Evolutionary conservation across 1,140 invertebrate genomes (phyloP), one percentile per base, ranked within the genome.

Genomic region (Orius insidiosus): DNA sequence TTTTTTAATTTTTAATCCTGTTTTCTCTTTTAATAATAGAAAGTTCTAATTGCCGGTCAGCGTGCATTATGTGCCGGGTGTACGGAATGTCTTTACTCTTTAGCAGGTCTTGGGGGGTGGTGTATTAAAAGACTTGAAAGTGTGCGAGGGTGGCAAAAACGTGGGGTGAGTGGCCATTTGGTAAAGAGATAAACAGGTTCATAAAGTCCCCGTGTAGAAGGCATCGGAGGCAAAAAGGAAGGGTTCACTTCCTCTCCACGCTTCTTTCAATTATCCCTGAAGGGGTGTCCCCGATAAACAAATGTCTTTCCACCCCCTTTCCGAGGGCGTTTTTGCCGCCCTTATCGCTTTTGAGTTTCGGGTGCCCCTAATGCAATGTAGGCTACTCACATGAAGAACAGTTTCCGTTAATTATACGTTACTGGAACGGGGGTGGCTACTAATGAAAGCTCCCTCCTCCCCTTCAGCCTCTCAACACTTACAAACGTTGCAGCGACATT

Each of bases 261-360:
- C 40, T 42, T 42, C 40, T 42, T 42, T 42, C 40, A 42, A 42
- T 42, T 42, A 42, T 13, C 19, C 40, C 19, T 42, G 18, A 18
- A 24, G 15, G 19, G 19, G 37, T 24, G 24, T 24, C 24, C 15
- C 40, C 40, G 40, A 42, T 42, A 42, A 42, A 42, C 40, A 42
- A 42, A 42, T 42, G 40, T 18, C 16, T 11, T 11, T 42, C 30
- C 30, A 24, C 24, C 18, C 40, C 40, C 18, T 42, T 30, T 18
- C 30, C 40, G 16, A 11, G 16, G 19, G 15, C 40, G 40, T 30
- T 30, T 13, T 18, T 42, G 19, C 19, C 40, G 9, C 40, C 40
- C 16, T 30, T 19, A 24, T 24, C 24, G 24, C 24, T 24, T 24
- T 24, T 24, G 24, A 24, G 24, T 24, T 24, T 24, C 24, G 24